Evolutionary conservation across 2,113 vertebrate genomes (phyloP).

Genomic region (Ailurus styani): DNA sequence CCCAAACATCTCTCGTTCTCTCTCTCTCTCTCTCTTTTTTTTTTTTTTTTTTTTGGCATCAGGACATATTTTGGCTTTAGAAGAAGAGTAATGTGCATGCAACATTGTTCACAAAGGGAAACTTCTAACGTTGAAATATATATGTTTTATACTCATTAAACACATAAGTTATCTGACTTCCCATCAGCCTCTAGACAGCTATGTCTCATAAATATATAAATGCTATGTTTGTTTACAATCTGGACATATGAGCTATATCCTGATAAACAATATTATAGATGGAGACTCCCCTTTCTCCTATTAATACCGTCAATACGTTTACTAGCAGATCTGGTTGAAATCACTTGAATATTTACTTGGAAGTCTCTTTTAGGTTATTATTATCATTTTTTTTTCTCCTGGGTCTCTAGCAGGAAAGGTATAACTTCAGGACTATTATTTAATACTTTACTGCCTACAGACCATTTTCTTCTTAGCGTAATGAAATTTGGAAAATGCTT

Average conservation of each 20-base stretch:
- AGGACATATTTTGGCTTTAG: not conserved
- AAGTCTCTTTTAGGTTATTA: not conserved
- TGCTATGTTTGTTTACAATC: not conserved
- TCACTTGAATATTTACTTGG: not conserved
- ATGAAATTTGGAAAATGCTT: not conserved
- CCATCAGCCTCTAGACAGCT: not conserved
- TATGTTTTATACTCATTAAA: not conserved
- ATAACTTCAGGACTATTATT: not conserved
- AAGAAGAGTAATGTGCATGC: not conserved
- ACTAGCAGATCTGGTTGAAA: not conserved
- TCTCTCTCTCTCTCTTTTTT: not conserved
- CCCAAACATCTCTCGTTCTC: not conserved
- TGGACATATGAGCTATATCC: not conserved
- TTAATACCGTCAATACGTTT: not conserved
- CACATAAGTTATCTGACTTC: not conserved
- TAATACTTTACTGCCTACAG: not conserved
- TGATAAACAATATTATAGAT: not conserved
- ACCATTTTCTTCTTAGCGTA: not conserved
- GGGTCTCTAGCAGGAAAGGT: accelerated
- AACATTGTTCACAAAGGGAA: not conserved
- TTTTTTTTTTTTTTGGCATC: not conserved
- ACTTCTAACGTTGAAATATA: not conserved
- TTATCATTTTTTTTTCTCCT: not conserved
- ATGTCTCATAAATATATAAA: not conserved
- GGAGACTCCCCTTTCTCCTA: not conserved